These are phyloP conservation scores for Plecturocebus donacophilus DNA, from an alignment of 2,113 vertebrate genomes.

Conservation along the genomic window DNA sequence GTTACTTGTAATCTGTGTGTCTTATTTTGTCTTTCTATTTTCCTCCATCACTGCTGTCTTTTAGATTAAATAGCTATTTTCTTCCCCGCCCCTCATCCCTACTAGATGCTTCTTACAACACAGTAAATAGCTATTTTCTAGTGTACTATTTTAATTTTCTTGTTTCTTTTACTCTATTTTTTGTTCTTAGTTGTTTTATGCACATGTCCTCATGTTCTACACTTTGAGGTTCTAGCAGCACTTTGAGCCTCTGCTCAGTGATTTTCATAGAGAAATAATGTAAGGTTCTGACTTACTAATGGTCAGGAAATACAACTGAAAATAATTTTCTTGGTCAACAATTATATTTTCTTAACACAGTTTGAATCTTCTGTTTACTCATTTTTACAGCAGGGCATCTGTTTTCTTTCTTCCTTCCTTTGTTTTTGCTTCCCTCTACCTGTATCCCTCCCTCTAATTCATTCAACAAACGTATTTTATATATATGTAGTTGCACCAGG, in stretches of 20 bases:
- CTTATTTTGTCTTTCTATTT: background rate
- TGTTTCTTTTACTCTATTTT: background rate
- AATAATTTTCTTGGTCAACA: background rate
- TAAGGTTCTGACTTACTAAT: background rate
- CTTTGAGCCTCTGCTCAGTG: background rate
- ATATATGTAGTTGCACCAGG: background rate
- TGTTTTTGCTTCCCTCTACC: background rate
- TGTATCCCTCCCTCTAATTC: background rate
- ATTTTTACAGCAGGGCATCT: background rate
- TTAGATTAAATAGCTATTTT: background rate
- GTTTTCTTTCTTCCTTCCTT: background rate
- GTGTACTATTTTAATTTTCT: background rate
- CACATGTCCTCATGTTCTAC: background rate
- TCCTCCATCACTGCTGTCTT: background rate
- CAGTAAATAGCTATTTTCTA: background rate
- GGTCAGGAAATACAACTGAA: background rate
- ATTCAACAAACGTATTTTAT: background rate
- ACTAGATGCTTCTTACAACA: too few relatives aligned
- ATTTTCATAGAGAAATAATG: background rate
- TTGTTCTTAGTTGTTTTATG: background rate
- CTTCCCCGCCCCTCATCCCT: rapidly evolving
- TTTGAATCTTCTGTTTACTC: background rate
- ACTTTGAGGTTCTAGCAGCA: background rate
- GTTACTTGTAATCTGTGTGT: background rate
- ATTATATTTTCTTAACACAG: background rate